A percentile compares a stretch with the other conserved stretches of the same genome.
Evolutionary conservation across 2,113 vertebrate species (phyloP).

Genomic region (Symphodus melops): DNA sequence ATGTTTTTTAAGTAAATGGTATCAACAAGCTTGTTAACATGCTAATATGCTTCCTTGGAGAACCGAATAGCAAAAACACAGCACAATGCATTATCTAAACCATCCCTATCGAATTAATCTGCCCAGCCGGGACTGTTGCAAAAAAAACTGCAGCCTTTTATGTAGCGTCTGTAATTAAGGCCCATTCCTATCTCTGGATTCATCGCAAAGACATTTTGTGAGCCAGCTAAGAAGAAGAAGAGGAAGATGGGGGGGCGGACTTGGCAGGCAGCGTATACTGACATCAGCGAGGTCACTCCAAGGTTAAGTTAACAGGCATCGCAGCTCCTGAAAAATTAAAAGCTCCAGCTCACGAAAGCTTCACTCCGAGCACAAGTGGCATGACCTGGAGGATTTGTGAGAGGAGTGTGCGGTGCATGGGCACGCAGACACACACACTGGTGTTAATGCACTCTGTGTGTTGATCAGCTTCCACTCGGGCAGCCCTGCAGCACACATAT

Average conservation of each 20-base stretch:
- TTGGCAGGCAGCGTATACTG: conserved; percentile 49
- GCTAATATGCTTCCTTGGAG: conserved; percentile 26
- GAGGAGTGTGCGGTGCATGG: conserved; percentile 34
- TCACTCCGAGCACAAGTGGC: conserved; percentile 62
- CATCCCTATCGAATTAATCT: conserved; percentile 32
- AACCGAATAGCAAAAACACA: conserved; percentile 10
- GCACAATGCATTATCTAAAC: conserved; percentile 41
- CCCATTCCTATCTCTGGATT: conserved; percentile 44
- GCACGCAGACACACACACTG: conserved; percentile 18
- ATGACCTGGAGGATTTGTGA: conserved; percentile 60
- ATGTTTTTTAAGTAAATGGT: conserved; percentile 1
- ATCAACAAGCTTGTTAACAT: conserved; percentile 26
- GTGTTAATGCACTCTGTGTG: conserved; percentile 67
- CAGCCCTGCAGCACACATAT: conserved; percentile 53
- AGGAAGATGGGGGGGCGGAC: conserved; percentile 31
- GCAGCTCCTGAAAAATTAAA: conserved; percentile 83
- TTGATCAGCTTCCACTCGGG: conserved; percentile 63
- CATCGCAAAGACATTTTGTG: conserved; percentile 55
- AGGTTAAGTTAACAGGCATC: conserved; percentile 81
- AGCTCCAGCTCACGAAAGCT: conserved; percentile 71
- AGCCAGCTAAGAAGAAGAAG: conserved; percentile 22
- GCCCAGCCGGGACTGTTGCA: conserved; percentile 39
- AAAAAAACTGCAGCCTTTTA: conserved; percentile 42
- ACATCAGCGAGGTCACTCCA: conserved; percentile 76
- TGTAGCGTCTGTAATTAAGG: conserved; percentile 69